Evolutionary conservation across 2,113 vertebrate genomes (phyloP).

Genomic region (Lophochroa leadbeateri): DNA sequence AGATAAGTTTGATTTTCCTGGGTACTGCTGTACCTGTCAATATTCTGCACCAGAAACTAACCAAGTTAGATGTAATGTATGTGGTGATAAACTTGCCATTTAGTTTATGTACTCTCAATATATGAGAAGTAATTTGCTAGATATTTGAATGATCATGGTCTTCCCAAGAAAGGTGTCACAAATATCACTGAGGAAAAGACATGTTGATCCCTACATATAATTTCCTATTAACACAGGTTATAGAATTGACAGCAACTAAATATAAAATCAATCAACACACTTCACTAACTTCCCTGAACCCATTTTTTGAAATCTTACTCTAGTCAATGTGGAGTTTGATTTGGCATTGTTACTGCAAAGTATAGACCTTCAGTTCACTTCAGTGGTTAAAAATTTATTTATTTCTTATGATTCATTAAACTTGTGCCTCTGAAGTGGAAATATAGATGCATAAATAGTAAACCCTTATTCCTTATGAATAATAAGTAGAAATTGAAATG

Average conservation of each 20-base stretch:
- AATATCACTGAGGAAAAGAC: background rate
- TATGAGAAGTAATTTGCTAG: background rate
- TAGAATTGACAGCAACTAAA: background rate
- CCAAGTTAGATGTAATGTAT: background rate
- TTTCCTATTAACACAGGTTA: background rate
- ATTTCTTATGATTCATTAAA: background rate
- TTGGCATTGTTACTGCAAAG: background rate
- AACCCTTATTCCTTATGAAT: background rate
- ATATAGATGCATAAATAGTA: background rate
- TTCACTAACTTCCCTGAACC: background rate
- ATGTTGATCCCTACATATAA: background rate
- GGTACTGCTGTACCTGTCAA: background rate
- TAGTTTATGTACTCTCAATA: background rate
- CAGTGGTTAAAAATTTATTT: background rate
- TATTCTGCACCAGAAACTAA: background rate
- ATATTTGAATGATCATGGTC: background rate
- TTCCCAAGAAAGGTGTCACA: background rate
- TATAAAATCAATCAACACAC: background rate
- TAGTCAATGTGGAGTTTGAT: background rate
- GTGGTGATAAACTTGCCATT: background rate
- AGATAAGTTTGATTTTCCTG: background rate
- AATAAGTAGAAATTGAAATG: background rate
- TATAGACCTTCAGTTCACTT: background rate
- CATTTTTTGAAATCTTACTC: background rate
- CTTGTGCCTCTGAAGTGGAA: background rate